These are phyloP conservation scores for Lepus europaeus DNA, from an alignment of 2,113 vertebrate species.

Conservation along the genomic window DNA sequence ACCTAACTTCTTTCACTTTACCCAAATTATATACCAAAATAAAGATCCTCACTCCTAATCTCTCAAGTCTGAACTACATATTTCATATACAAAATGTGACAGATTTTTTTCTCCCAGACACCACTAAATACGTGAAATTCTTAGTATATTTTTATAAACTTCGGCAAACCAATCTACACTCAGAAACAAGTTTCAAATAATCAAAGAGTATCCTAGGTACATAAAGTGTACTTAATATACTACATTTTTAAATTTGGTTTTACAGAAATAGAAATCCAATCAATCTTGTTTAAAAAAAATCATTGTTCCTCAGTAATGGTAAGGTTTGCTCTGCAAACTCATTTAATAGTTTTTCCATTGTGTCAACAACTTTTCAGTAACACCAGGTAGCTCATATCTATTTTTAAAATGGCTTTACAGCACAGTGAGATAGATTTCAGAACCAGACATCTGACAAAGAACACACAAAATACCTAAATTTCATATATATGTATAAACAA, in stretches of 20 bases:
- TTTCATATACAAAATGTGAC: conserved; percentile 58
- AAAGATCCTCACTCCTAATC: neutral
- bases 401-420: conserved; percentile 78
- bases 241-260: neutral
- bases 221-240: conserved; percentile 1
- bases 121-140: neutral
- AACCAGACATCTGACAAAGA: conserved; percentile 60
- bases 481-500: conserved; percentile 48
- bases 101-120: conserved; percentile 30
- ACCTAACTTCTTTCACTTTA: neutral
- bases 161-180: conserved; percentile 38
- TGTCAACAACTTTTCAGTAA: conserved; percentile 65
- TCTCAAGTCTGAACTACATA: neutral
- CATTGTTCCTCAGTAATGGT: conserved; percentile 28
- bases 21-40: conserved; percentile 31
- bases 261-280: conserved; percentile 49
- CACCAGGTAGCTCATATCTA: conserved; percentile 62
- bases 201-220: neutral
- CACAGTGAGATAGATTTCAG: conserved; percentile 57
- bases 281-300: conserved; percentile 12
- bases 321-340: conserved; percentile 59
- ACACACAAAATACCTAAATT: conserved; percentile 15
- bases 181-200: conserved; percentile 50
- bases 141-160: neutral
- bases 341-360: conserved; percentile 68